Percentiles rank a stretch among this genome's conserved stretches.
Conservation (phyloP, 1,140 invertebrate genomes). For the Drosophila murphyi region DNA sequence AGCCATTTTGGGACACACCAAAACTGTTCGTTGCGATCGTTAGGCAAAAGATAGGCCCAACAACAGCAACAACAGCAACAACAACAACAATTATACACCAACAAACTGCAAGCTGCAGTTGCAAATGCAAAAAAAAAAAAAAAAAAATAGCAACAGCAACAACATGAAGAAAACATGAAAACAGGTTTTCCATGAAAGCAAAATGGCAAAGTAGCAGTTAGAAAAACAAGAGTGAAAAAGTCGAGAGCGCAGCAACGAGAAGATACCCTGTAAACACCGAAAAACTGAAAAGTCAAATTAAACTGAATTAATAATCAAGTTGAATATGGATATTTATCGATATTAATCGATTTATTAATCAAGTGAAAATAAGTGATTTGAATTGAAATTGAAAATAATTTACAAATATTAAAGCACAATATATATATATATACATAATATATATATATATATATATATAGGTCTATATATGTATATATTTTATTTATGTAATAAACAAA, state of each 20-base stretch:
- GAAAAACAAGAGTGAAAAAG: conserved; percentile 4
- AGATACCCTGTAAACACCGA: not conserved
- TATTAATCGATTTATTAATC: not conserved
- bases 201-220: conserved; percentile 39
- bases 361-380: not conserved
- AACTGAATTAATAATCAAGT: not conserved
- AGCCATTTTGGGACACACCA: conserved; percentile 11
- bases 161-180: conserved; percentile 62
- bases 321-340: not conserved
- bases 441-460: not conserved
- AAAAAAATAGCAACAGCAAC: conserved; percentile 24
- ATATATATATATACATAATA: not conserved
- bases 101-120: conserved; percentile 24
- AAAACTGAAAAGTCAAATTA: not conserved
- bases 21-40: conserved; percentile 35
- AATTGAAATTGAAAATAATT: not conserved
- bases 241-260: not conserved
- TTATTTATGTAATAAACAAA: conserved; percentile 34
- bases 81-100: not conserved
- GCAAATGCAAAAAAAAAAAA: conserved; percentile 8
- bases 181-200: conserved; percentile 66
- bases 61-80: not conserved
- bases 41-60: conserved; percentile 25
- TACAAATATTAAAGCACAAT: too few relatives aligned
- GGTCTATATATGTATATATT: not conserved